Percentiles rank a stretch among this genome's conserved stretches.
phyloP scores from a whole-genome alignment of 1,140 invertebrate genomes.

The Diprion similis region DNA sequence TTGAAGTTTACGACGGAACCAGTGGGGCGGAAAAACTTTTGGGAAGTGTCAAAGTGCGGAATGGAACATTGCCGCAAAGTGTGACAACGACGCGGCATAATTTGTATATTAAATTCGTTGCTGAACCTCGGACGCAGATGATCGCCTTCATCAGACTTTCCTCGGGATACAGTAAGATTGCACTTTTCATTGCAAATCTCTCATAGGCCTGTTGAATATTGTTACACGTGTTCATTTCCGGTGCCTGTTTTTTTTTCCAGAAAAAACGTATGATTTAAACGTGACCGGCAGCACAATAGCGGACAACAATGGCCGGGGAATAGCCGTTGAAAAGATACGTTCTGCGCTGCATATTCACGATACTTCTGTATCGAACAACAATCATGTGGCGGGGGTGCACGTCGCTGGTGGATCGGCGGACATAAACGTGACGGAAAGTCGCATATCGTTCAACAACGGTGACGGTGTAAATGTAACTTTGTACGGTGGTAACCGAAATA shows the following conservation, averaged over 20 bases:
- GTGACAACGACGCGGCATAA: slow-evolving; percentile 79
- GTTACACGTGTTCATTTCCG: too few species aligned
- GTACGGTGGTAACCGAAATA: slow-evolving; percentile 87
- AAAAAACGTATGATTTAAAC: slow-evolving; percentile 87
- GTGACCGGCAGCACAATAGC: slow-evolving; percentile 84
- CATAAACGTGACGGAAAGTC: slow-evolving; percentile 89
- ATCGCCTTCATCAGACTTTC: slow-evolving; percentile 78
- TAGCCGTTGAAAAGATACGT: slow-evolving; percentile 84
- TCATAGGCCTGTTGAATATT: slow-evolving; percentile 12
- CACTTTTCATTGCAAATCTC: slow-evolving; percentile 23
- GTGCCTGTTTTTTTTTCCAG: slow-evolving; percentile 46
- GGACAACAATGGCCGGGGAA: slow-evolving; percentile 92
- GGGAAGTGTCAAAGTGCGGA: slow-evolving; percentile 72
- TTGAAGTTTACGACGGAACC: slow-evolving; percentile 82
- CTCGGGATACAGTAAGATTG: slow-evolving; percentile 70
- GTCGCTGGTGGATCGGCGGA: slow-evolving; percentile 87
- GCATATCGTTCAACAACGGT: slow-evolving; percentile 90
- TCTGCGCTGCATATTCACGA: slow-evolving; percentile 82
- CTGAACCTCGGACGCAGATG: slow-evolving; percentile 72
- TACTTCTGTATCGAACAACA: slow-evolving; percentile 85
- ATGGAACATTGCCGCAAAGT: slow-evolving; percentile 85
- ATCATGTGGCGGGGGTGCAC: slow-evolving; percentile 87
- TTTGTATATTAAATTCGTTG: slow-evolving; percentile 78
- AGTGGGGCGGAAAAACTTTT: slow-evolving; percentile 73
- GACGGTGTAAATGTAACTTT: slow-evolving; percentile 92